A percentile compares a stretch with the other conserved stretches of the same genome.
Conservation (phyloP, 30 jellyfish, hydroid and myxozoan genomes). For the Chironex yamaguchii region DNA sequence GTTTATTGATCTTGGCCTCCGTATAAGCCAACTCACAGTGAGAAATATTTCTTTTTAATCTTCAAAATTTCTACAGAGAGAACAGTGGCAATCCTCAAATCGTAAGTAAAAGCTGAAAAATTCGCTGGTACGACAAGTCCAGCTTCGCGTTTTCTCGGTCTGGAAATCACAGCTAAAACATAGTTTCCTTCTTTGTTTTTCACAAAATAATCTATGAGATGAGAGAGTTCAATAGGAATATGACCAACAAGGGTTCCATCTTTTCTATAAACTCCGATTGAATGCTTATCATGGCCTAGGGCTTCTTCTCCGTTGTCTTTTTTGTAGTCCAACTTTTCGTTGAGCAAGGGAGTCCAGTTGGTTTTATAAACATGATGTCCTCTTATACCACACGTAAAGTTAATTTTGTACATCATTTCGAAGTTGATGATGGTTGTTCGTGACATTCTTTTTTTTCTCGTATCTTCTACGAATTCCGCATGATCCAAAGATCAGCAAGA, state of each 20-base stretch:
- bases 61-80: too few relatives aligned
- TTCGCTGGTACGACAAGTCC: too few relatives aligned
- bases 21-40: too few relatives aligned
- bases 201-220: constrained; percentile 5
- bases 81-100: too few relatives aligned
- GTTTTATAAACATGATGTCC: constrained; percentile 20
- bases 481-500: background rate
- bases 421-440: too few relatives aligned
- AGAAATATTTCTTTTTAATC: too few relatives aligned
- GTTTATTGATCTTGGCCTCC: too few relatives aligned
- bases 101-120: too few relatives aligned
- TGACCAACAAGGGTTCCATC: background rate
- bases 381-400: background rate
- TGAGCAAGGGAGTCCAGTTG: constrained; percentile 8
- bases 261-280: background rate
- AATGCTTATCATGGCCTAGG: background rate
- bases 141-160: too few relatives aligned
- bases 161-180: constrained; percentile 18
- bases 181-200: constrained; percentile 18
- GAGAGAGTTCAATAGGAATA: constrained; percentile 22
- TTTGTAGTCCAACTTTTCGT: background rate
- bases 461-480: background rate
- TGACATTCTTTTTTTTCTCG: background rate
- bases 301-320: constrained; percentile 22
- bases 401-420: constrained; percentile 1